Percentiles rank a stretch among this genome's conserved stretches.
Conservation (phyloP, 2,113 vertebrate species). For the Fregata magnificens region DNA sequence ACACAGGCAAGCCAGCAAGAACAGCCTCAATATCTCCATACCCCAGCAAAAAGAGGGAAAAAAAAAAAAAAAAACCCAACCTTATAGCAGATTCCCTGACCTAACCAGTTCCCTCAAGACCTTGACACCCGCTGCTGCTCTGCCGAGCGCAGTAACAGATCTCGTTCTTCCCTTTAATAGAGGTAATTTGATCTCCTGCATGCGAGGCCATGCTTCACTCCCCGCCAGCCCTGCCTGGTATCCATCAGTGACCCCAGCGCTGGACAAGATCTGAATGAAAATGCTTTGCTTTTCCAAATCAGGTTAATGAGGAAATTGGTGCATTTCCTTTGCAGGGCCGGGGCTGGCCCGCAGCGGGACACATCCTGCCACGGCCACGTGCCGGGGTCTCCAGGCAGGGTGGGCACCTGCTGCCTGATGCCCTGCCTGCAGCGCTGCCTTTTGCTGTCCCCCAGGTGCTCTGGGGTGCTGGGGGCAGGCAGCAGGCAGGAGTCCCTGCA, state of each 20-base stretch:
- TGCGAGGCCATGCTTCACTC: slow-evolving; percentile 14
- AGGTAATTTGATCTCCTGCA: slow-evolving; percentile 40
- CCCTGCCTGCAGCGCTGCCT: background rate
- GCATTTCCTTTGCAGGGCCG: background rate
- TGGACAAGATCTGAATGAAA: slow-evolving; percentile 53
- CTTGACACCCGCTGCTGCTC: background rate
- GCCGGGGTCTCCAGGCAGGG: background rate
- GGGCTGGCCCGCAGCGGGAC: background rate
- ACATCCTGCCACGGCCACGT: accelerated
- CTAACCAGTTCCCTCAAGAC: background rate
- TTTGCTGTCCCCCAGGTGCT: no score
- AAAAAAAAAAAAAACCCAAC: background rate
- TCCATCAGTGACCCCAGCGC: background rate
- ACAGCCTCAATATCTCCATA: background rate
- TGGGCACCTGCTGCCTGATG: background rate
- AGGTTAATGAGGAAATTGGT: slow-evolving; percentile 60
- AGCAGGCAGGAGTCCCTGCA: background rate
- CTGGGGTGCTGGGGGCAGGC: background rate
- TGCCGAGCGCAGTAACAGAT: background rate
- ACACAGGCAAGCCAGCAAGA: background rate
- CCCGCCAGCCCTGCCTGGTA: background rate
- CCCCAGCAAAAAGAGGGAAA: background rate
- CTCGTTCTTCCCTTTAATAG: slow-evolving; percentile 26
- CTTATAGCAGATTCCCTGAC: background rate
- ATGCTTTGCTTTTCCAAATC: slow-evolving; percentile 36